Conservation (phyloP, 2,888 invertebrate species). For the Euplexia lucipara region DNA sequence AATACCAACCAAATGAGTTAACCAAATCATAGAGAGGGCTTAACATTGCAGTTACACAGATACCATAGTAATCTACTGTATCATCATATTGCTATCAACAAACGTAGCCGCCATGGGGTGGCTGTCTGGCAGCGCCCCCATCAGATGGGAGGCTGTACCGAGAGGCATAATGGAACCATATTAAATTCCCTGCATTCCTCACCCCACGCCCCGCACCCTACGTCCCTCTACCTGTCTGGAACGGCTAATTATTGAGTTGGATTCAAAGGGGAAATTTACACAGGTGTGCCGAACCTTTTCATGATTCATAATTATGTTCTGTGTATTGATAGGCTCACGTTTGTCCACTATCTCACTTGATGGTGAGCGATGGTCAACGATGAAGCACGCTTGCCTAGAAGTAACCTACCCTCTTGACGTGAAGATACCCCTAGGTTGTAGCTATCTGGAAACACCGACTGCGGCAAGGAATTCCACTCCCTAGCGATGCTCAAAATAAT, state of each 20-base stretch:
- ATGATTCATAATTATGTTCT: too few relatives aligned
- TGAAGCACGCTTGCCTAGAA: too few relatives aligned
- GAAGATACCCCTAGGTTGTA: too few relatives aligned
- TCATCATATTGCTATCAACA: neutral
- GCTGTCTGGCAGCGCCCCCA: neutral
- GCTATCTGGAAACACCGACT: too few relatives aligned
- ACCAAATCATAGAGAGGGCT: neutral
- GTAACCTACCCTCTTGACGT: too few relatives aligned
- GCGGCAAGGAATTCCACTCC: too few relatives aligned
- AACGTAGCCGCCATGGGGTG: constrained; percentile 14
- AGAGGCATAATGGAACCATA: neutral
- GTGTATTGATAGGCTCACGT: too few relatives aligned
- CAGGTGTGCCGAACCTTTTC: constrained; percentile 10
- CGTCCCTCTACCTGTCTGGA: constrained; percentile 29
- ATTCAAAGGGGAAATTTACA: neutral
- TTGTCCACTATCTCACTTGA: too few relatives aligned
- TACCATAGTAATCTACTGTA: neutral
- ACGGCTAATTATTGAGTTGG: neutral
- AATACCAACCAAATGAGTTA: neutral
- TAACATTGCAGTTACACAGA: neutral
- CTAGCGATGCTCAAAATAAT: too few relatives aligned
- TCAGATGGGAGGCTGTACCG: neutral
- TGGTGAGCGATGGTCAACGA: too few relatives aligned
- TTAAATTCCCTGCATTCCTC: neutral
- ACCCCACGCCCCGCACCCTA: neutral